Evolutionary conservation across 2,888 invertebrate genomes (phyloP).

Genomic region (Tanypteryx hageni): DNA sequence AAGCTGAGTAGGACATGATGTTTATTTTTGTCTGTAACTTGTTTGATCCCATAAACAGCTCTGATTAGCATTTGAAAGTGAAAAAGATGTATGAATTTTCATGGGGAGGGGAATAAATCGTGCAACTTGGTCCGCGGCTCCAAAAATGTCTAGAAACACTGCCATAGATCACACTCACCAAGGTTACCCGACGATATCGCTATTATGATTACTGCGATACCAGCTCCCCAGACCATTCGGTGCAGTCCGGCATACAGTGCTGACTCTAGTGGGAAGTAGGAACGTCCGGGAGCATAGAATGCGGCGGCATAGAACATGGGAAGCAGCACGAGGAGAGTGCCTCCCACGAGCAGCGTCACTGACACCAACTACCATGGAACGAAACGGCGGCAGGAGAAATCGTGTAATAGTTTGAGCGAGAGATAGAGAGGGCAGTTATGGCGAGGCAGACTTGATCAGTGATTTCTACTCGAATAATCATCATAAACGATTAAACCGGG

Average conservation of each 20-base stretch:
- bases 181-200: constrained; percentile 78
- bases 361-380: constrained; percentile 78
- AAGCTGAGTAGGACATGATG: no score
- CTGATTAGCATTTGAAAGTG: no score
- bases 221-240: constrained; percentile 68
- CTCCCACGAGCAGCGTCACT: constrained; percentile 73
- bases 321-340: constrained; percentile 70
- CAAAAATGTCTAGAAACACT: not conserved
- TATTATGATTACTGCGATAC: constrained; percentile 74
- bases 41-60: no score
- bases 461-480: no score
- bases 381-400: not conserved
- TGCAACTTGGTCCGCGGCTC: no score
- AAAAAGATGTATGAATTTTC: no score
- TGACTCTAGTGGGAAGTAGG: constrained; percentile 68
- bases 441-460: no score
- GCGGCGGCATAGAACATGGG: constrained; percentile 66
- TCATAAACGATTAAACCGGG: no score
- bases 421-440: not conserved
- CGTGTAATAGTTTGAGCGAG: not conserved
- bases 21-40: no score
- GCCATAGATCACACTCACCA: constrained; percentile 72
- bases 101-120: no score
- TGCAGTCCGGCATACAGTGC: constrained; percentile 68
- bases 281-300: constrained; percentile 67